Evolutionary conservation across 92 coral and sea anemone genomes (phyloP).

Genomic region (Porites divaricata): DNA sequence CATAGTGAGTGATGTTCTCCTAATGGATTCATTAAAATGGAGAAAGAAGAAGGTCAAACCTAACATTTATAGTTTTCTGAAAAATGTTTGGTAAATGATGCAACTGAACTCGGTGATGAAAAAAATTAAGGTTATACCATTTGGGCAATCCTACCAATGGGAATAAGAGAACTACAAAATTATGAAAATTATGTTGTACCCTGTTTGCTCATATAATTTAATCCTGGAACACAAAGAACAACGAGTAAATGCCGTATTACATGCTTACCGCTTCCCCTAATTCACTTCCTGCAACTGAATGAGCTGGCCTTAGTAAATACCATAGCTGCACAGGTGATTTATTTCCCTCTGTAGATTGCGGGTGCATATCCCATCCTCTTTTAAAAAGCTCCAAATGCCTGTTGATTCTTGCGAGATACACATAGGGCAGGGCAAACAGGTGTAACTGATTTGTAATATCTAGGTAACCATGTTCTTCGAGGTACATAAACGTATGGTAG

Average conservation of each 20-base stretch:
- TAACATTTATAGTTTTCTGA: no score
- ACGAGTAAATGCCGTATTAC: background rate
- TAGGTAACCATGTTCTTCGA: conserved; percentile 52
- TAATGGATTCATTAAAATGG: conserved; percentile 9
- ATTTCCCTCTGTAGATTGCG: conserved; percentile 64
- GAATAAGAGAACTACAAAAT: no score
- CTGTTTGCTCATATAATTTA: no score
- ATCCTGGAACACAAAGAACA: no score
- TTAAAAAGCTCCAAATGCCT: conserved; percentile 51
- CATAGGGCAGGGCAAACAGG: conserved; percentile 59
- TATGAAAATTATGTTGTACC: no score
- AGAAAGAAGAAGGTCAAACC: background rate
- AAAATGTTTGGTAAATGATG: no score
- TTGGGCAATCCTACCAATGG: no score
- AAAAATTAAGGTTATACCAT: no score
- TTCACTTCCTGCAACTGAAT: conserved; percentile 54
- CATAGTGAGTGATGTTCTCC: conserved; percentile 34
- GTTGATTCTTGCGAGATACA: conserved; percentile 56
- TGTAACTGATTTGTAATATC: conserved; percentile 71
- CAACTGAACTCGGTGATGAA: no score
- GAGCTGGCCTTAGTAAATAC: conserved; percentile 45
- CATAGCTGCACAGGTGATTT: conserved; percentile 73
- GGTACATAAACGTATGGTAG: conserved; percentile 46
- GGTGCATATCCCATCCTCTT: conserved; percentile 66
- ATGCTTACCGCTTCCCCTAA: conserved; percentile 56